Base-by-base conservation (phyloP, 1,140 invertebrate genomes). In the Ditylenchus dipsaci region DNA sequence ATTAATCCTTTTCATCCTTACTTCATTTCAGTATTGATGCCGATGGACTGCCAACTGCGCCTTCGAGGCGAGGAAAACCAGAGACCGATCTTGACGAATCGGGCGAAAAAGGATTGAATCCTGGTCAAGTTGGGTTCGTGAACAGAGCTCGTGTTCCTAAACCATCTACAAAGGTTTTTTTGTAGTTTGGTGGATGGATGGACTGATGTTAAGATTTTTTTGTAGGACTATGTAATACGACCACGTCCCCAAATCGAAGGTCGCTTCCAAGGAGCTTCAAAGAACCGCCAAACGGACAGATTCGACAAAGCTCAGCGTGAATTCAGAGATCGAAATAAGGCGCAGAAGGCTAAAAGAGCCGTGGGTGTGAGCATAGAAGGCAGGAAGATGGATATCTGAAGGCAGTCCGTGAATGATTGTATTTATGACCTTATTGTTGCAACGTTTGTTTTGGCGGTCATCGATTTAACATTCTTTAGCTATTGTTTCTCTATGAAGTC, bases 111-210 rank as follows among this genome's bases (percentile, higher is more conserved):
- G 15, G 49, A 3, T 53, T 53, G 15, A 56, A 91, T 73, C 94
- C 95, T 0, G 94, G 95, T 67, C 93, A 97, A 82, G 90, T 91
- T 73, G 95, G 95, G 33, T 97, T 92, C 91, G 89, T 97, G 58
- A 88, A 89, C 11, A 86, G 95, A 83, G 95, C 95, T 17, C 87
- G 95, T 73, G 95, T 99, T 59, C 95, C 95, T 19, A 85, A 89
- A 79, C 93, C 93, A 57, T 97, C 93, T 47, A 93, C 90, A 80
- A 96, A 94, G 86, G 95, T 97, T 84, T 45, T n/a, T 15, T 21
- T 33, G n/a, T 3, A 5, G 42, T 33, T 61, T 3, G 3, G 49
- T 53, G 15, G 8, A 53, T 53, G 23, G 23, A 53, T 53, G 3
- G 3, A 53, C 23, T 21, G 15, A 21, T 26, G 49, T 7, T 53